These are phyloP conservation scores for Paramormyrops kingsleyae DNA, from an alignment of 2,113 vertebrate genomes.

Conservation along the genomic window DNA sequence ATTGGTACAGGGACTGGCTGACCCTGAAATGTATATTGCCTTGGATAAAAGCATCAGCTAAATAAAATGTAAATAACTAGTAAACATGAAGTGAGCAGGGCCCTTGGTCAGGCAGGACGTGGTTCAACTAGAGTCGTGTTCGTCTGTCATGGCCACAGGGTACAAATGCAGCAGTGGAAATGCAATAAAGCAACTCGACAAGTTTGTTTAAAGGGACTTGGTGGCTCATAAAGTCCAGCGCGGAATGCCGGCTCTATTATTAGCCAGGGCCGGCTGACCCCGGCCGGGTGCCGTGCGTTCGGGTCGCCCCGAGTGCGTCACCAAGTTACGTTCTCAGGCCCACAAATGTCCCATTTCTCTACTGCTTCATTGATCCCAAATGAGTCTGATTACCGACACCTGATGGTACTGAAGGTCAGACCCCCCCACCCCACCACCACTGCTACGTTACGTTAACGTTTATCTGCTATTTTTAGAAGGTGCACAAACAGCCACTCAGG, in stretches of 20 bases:
- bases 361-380: background rate
- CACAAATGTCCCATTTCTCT: background rate
- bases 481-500: background rate
- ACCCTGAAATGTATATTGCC: background rate
- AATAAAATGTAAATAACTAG: background rate
- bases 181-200: background rate
- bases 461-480: background rate
- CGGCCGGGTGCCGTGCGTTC: background rate
- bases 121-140: background rate
- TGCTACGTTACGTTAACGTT: background rate
- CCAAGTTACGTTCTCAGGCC: background rate
- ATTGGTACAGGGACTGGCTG: background rate
- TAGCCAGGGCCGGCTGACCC: background rate
- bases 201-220: background rate
- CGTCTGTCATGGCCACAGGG: background rate
- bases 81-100: background rate
- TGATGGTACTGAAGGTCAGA: background rate
- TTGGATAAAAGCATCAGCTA: background rate
- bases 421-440: background rate
- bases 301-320: background rate
- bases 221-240: constrained; percentile 3
- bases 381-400: background rate
- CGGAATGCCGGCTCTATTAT: constrained; percentile 17
- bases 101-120: background rate
- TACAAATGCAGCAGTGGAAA: background rate